A percentile compares a stretch with the other conserved stretches of the same genome.
Conservation (phyloP, 2,888 invertebrate species). For the Philereme vetulata region DNA sequence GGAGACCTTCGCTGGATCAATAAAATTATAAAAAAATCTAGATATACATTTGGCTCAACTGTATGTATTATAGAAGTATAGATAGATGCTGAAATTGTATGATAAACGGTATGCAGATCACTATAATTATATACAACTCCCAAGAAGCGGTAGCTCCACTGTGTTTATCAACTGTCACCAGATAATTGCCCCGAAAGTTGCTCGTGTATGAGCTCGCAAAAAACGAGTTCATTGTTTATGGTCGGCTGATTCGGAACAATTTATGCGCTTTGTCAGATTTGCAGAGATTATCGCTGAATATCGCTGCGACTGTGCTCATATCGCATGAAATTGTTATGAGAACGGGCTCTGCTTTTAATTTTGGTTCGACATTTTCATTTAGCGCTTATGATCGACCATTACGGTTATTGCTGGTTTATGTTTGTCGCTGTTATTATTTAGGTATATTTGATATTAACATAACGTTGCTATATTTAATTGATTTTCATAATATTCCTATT, state of each 20-base stretch:
- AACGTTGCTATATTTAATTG: slow-evolving; percentile 22
- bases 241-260: slow-evolving; percentile 46
- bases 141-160: too few species aligned
- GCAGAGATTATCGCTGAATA: slow-evolving; percentile 44
- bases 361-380: slow-evolving; percentile 38
- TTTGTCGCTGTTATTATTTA: slow-evolving; percentile 37
- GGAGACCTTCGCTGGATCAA: too few species aligned
- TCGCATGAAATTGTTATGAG: slow-evolving; percentile 54
- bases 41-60: too few species aligned
- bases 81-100: too few species aligned
- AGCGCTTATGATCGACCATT: slow-evolving; percentile 33
- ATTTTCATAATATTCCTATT: slow-evolving; percentile 14
- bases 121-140: too few species aligned
- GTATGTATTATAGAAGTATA: too few species aligned
- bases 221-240: slow-evolving; percentile 46
- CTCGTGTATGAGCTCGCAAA: slow-evolving; percentile 35
- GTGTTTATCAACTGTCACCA: background rate
- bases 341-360: slow-evolving; percentile 46
- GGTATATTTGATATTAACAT: slow-evolving; percentile 28
- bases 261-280: slow-evolving; percentile 50
- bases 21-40: too few species aligned
- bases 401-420: slow-evolving; percentile 40
- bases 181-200: slow-evolving; percentile 1
- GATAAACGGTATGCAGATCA: too few species aligned
- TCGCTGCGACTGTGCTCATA: slow-evolving; percentile 41